Percentiles rank a stretch among this genome's conserved stretches.
phyloP scores from a whole-genome alignment of 2,113 vertebrate species.

The Pelobates fuscus region DNA sequence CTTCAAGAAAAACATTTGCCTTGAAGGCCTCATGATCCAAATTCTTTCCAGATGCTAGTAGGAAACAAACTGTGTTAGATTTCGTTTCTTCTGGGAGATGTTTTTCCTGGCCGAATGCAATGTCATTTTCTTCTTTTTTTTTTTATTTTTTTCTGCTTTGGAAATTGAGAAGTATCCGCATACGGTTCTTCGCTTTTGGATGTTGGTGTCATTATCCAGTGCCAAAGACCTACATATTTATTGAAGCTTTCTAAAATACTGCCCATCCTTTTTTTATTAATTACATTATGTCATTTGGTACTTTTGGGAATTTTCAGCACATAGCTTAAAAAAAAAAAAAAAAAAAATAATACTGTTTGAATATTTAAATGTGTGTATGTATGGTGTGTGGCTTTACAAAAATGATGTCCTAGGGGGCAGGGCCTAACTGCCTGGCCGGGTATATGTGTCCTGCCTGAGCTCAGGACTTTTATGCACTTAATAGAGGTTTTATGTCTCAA shows the following conservation, averaged over 20 bases:
- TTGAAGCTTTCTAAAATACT: slow-evolving; percentile 23
- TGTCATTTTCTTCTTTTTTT: slow-evolving; percentile 14
- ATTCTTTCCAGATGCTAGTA: slow-evolving; percentile 59
- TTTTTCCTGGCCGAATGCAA: slow-evolving; percentile 24
- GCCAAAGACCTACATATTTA: slow-evolving; percentile 16
- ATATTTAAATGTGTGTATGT: too few species aligned
- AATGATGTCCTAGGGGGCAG: too few species aligned
- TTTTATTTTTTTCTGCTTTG: slow-evolving; percentile 23
- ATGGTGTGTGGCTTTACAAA: too few species aligned
- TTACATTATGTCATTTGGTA: slow-evolving; percentile 34
- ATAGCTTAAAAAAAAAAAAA: too few species aligned
- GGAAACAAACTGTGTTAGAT: slow-evolving; percentile 52
- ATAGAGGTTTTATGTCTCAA: too few species aligned
- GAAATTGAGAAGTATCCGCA: slow-evolving; percentile 50
- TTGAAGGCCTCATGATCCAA: slow-evolving; percentile 37
- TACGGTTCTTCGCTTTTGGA: background rate
- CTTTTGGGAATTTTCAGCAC: background rate
- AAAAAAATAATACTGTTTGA: too few species aligned
- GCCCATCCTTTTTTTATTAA: slow-evolving; percentile 17
- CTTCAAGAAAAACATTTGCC: slow-evolving; percentile 24
- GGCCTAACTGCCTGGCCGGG: too few species aligned
- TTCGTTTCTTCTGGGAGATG: slow-evolving; percentile 53
- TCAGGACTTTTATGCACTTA: too few species aligned
- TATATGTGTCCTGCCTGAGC: too few species aligned
- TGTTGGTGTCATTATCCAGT: slow-evolving; percentile 9